Evolutionary conservation across 2,888 invertebrate genomes (phyloP), one percentile per base, ranked within the genome.

Genomic region (Synergus umbraculus): DNA sequence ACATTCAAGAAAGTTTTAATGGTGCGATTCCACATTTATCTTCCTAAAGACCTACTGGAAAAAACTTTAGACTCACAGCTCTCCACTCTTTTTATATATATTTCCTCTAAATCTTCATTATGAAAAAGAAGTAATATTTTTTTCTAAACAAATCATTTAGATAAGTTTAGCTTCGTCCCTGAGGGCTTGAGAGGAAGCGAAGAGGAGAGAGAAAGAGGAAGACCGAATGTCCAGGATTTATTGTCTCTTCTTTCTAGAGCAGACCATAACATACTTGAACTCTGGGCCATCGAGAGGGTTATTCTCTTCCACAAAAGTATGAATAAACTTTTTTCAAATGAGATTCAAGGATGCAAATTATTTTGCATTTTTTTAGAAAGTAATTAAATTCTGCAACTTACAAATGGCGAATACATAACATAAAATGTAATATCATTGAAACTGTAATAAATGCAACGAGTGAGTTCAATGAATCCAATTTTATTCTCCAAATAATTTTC

Each of bases 171-270:
- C 13, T n/a, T 15, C 49, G 15, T 49, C 69, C 69, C 69, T 69
- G 49, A 54, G 13, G 69, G 49, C 49, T 69, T 22, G 49, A 49
- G 49, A 69, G 49, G 69, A 54, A 69, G n/a, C 37, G 15, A 65
- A 41, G 49, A 69, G 69, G 49, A 49, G 44, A 67, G 49, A 49
- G 44, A 67, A 67, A 44, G 29, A 54, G 69, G 69, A 69, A 49
- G 49, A 69, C 69, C 69, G 37, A 49, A 49, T 69, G 49, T 69
- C 37, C 69, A 37, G 69, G 69, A 69, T 69, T 69, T 69, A 69
- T 69, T 49, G 49, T 49, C 69, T 46, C 29, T 54, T 49, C 49
- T 49, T 69, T 69, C 46, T 69, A 69, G 69, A 37, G 29, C 29
- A 60, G 22, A 60, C 49, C 7, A 60, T 46, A 66, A 66, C 41